Percentiles rank a stretch among this genome's conserved stretches.
phyloP scores from a whole-genome alignment of 2,113 vertebrate species.

The Bubo bubo region DNA sequence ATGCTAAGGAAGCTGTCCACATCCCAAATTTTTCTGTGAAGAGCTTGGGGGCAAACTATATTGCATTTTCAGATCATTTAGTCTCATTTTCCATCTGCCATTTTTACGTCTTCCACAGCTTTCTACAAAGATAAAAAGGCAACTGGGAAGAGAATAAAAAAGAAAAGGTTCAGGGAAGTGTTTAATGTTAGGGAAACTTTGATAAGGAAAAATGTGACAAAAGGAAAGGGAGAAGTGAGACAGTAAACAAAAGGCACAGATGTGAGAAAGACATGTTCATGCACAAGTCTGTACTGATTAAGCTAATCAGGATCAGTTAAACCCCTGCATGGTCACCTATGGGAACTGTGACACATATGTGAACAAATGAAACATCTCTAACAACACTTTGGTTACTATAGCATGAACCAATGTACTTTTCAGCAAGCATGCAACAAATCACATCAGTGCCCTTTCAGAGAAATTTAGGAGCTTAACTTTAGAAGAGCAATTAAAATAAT shows the following conservation, averaged over 20 bases:
- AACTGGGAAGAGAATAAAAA: background rate
- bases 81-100: background rate
- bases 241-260: background rate
- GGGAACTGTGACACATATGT: background rate
- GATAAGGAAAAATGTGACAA: background rate
- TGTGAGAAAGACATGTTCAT: background rate
- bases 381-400: background rate
- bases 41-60: background rate
- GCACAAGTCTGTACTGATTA: background rate
- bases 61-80: background rate
- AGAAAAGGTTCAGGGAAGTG: background rate
- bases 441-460: background rate
- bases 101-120: background rate
- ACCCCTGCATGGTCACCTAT: background rate
- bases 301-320: slow-evolving; percentile 13
- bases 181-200: background rate
- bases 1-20: background rate
- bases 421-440: background rate
- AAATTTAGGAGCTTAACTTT: slow-evolving; percentile 17
- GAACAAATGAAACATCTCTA: background rate
- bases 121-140: background rate
- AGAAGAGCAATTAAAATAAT: slow-evolving; percentile 43
- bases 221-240: background rate
- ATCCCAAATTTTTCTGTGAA: background rate
- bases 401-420: background rate